Base-by-base conservation (phyloP, 2,888 invertebrate species). In the Netelia virgata region DNA sequence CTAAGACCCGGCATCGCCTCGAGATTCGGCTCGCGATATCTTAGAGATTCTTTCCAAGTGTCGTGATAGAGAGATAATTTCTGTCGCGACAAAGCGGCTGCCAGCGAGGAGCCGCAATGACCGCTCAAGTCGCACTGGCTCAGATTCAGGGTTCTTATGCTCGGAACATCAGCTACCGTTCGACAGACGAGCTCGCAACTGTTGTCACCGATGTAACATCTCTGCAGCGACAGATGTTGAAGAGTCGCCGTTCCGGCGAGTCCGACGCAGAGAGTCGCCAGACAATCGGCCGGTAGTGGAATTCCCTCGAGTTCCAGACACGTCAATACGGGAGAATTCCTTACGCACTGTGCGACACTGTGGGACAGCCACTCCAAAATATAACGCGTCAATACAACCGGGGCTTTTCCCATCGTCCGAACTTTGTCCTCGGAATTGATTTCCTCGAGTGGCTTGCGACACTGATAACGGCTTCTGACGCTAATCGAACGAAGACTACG, bases 31-130 rank as follows among this genome's bases (percentile, higher is more conserved):
- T 96, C 94, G 16, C 96, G 95, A 91, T 97, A 97, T n/a, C 97
- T 95, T 75, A 97, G 92, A 8, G 97, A 97, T 88, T 96, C 96
- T 86, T 96, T 96, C 97, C 97, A 97, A 84, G 96, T 96, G 91
- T 97, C 97, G 87, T 97, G 96, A 91, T 96, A 97, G 75, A 97
- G 95, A 80, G 96, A 94, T 78, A 96, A 95, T 91, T 96, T 96
- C 91, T 96, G 96, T 88, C 95, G 95, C 94, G 96, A 93, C 2
- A 93, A 89, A 3, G 90, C 92, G 1, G 90, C 96, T 0, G 96
- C 96, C 53, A 97, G 94, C 73, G 95, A 94, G 0, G 95, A 94
- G 0, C 96, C 97, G 20, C 97, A 96, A 43, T 94, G 93, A 0
- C 94, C 90, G 0, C 96, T 95, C 11, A 97, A 91, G 14, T 96